Conservation (phyloP, 1,140 invertebrate species). For the Anoplophora glabripennis region DNA sequence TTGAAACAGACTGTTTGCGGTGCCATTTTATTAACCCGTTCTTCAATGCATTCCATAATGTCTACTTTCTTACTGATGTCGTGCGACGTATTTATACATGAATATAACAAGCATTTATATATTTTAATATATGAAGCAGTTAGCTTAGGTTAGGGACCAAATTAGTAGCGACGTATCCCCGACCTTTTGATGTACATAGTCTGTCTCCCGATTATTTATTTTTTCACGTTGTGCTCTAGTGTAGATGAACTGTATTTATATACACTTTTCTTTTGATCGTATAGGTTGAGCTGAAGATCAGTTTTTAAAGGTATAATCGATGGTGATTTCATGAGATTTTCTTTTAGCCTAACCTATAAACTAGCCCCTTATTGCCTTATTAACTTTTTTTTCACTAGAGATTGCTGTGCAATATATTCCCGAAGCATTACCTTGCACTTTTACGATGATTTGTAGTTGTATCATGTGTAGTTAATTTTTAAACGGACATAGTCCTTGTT, state of each 20-base stretch:
- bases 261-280: conserved; percentile 8
- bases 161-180: conserved; percentile 23
- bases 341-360: not conserved
- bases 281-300: conserved; percentile 4
- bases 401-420: not conserved
- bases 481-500: conserved; percentile 16
- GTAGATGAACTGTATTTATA: not conserved
- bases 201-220: conserved; percentile 14
- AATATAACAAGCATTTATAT: conserved; percentile 23
- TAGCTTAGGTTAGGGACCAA: conserved; percentile 30
- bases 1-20: conserved; percentile 11
- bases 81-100: not conserved
- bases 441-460: conserved; percentile 16
- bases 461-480: conserved; percentile 16
- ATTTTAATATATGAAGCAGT: conserved; percentile 10
- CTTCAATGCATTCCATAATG: conserved; percentile 5
- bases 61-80: not conserved
- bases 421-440: conserved; percentile 11
- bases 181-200: conserved; percentile 14
- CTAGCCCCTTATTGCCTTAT: not conserved
- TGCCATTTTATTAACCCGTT: conserved; percentile 12
- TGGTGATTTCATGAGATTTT: too few relatives aligned
- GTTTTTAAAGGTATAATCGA: not conserved
- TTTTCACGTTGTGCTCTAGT: conserved; percentile 5
- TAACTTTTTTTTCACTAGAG: conserved; percentile 10